phyloP scores from a whole-genome alignment of 1,140 invertebrate species.

The Drosophila jambulina region DNA sequence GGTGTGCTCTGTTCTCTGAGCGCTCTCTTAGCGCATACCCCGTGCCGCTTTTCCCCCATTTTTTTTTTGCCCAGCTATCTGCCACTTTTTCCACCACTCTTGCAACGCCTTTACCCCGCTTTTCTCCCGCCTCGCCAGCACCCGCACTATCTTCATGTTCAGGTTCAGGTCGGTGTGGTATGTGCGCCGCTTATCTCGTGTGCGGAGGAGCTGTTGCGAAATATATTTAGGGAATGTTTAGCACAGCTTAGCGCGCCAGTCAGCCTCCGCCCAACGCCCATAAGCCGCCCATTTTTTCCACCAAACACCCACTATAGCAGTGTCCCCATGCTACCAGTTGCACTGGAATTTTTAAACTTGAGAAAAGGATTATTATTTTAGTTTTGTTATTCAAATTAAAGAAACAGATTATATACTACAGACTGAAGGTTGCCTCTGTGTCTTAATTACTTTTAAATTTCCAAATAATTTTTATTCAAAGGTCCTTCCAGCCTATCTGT shows the following conservation, averaged over 20 bases:
- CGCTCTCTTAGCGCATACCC: constrained; percentile 25
- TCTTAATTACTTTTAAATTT: not conserved
- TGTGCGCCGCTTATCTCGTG: constrained; percentile 72
- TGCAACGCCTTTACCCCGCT: not conserved
- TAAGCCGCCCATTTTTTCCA: not conserved
- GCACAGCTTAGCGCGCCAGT: constrained; percentile 75
- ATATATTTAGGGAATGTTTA: constrained; percentile 83
- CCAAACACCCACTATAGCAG: not conserved
- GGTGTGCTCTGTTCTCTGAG: constrained; percentile 32
- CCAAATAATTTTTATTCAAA: not conserved
- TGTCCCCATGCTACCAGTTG: constrained; percentile 1
- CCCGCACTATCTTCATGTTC: constrained; percentile 43
- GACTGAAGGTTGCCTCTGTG: not conserved
- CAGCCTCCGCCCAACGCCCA: constrained; percentile 24
- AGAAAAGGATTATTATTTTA: no score
- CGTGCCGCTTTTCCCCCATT: not conserved
- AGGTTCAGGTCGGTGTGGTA: constrained; percentile 52
- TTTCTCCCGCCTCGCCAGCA: constrained; percentile 4
- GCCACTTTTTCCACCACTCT: constrained; percentile 15
- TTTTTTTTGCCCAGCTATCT: constrained; percentile 7
- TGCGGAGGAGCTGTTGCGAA: constrained; percentile 74
- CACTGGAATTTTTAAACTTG: not conserved
- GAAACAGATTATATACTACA: not conserved
- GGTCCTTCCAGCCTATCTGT: accelerated
- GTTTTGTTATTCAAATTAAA: no score